A percentile compares a stretch with the other conserved stretches of the same genome.
Conservation (phyloP, 2,797 vertebrate genomes). For the Myotis planiceps region DNA sequence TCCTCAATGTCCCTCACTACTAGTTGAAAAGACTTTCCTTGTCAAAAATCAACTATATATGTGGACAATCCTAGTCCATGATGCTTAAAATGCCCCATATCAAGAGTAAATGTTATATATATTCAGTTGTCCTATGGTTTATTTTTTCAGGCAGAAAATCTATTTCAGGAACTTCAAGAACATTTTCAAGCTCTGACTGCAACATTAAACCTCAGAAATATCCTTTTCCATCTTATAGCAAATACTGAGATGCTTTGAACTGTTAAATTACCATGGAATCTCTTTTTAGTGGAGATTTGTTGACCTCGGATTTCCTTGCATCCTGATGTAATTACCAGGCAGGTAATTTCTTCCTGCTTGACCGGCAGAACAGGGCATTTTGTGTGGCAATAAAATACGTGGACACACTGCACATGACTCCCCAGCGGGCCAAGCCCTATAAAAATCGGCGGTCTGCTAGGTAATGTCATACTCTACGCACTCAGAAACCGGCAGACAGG, state of each 20-base stretch:
- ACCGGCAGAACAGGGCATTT: background rate
- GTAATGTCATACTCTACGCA: background rate
- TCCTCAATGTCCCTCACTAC: accelerated
- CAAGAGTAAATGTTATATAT: background rate
- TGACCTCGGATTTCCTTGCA: background rate
- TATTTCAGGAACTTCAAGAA: slow-evolving; percentile 89
- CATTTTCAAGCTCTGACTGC: slow-evolving; percentile 89
- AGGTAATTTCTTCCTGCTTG: background rate
- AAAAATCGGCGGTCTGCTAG: no score
- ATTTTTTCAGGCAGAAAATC: slow-evolving; percentile 89
- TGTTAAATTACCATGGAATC: background rate
- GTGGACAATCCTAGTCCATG: background rate
- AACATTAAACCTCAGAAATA: slow-evolving; percentile 91
- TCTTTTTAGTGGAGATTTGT: background rate
- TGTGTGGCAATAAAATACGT: no score
- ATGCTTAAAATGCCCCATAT: background rate
- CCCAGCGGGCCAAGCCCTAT: background rate
- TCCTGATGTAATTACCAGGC: background rate
- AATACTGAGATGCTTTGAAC: background rate
- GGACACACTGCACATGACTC: accelerated
- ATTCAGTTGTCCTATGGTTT: background rate
- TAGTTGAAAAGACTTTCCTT: background rate
- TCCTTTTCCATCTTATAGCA: slow-evolving; percentile 85
- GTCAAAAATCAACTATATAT: background rate
- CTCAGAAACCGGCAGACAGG: background rate